phyloP scores from a whole-genome alignment of 2,113 vertebrate species.

The Corynorhinus townsendii region DNA sequence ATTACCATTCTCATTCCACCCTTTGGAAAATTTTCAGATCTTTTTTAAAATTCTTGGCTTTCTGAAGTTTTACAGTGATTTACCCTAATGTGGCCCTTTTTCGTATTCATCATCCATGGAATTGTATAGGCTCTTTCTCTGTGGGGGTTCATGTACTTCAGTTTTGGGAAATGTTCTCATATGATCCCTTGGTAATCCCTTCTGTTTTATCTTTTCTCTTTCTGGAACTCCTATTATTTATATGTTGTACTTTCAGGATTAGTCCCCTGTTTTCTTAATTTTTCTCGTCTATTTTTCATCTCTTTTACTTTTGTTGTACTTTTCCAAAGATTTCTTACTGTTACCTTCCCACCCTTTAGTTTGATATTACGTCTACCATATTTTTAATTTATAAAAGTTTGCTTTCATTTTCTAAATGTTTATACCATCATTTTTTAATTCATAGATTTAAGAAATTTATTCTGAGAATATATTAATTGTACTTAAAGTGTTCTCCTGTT shows the following conservation, averaged over 20 bases:
- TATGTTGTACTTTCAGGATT: not conserved
- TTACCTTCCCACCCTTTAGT: not conserved
- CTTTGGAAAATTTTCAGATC: not conserved
- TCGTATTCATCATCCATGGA: not conserved
- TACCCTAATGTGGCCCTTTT: not conserved
- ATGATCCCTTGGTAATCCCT: not conserved
- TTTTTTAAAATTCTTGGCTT: not conserved
- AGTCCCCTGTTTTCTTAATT: not conserved
- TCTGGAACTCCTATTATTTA: not conserved
- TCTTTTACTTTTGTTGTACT: not conserved
- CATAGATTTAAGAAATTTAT: not conserved
- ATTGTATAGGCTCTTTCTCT: not conserved
- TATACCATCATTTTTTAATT: not conserved
- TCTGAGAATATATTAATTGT: not conserved
- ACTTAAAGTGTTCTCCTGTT: not conserved
- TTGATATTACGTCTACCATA: not conserved
- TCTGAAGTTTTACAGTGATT: slow-evolving; percentile 4
- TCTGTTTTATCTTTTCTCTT: not conserved
- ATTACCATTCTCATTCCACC: not conserved
- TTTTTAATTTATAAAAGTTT: not conserved
- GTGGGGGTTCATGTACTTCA: not conserved
- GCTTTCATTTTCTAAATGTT: not conserved
- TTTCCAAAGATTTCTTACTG: not conserved
- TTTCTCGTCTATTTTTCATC: not conserved
- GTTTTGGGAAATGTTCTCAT: not conserved